Evolutionary conservation across 2,113 vertebrate genomes (phyloP).

Genomic region (Halichoeres trimaculatus): DNA sequence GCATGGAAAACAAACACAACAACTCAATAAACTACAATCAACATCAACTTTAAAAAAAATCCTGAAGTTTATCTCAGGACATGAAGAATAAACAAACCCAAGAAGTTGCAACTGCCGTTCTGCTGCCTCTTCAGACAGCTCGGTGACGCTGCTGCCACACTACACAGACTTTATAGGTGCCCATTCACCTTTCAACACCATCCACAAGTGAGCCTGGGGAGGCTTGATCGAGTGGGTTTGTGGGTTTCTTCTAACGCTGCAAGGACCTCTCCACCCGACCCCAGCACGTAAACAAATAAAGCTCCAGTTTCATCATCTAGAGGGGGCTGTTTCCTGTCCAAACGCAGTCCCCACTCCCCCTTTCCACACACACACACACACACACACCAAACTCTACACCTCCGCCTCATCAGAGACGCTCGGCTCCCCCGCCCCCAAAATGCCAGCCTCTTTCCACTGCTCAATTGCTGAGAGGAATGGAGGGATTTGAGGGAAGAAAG

Average conservation of each 20-base stretch:
- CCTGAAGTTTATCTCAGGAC: not conserved
- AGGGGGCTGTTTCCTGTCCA: conserved; percentile 82
- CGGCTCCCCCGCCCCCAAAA: conserved; percentile 69
- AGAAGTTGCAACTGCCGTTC: not conserved
- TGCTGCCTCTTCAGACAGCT: conserved; percentile 27
- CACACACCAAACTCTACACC: conserved; percentile 73
- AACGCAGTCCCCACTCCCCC: conserved; percentile 43
- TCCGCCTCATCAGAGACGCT: conserved; percentile 69
- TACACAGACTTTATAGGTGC: conserved; percentile 58
- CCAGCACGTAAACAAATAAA: conserved; percentile 83
- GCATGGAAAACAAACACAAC: not conserved
- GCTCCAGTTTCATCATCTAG: conserved; percentile 82
- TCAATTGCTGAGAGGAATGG: conserved; percentile 82
- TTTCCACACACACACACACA: conserved; percentile 37
- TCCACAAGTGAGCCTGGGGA: conserved; percentile 54
- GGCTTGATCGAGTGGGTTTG: conserved; percentile 67
- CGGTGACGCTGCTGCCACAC: conserved; percentile 25
- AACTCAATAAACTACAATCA: conserved; percentile 14
- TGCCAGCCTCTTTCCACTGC: conserved; percentile 83
- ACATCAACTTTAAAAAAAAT: conserved; percentile 1
- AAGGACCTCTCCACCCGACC: conserved; percentile 74
- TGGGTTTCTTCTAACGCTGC: conserved; percentile 72
- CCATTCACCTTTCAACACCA: conserved; percentile 68
- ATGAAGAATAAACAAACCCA: not conserved
- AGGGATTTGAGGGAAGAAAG: conserved; percentile 83